These are phyloP conservation scores for Crossaster papposus DNA, from an alignment of 53 echinoderm and acorn worm genomes.

Conservation along the genomic window DNA sequence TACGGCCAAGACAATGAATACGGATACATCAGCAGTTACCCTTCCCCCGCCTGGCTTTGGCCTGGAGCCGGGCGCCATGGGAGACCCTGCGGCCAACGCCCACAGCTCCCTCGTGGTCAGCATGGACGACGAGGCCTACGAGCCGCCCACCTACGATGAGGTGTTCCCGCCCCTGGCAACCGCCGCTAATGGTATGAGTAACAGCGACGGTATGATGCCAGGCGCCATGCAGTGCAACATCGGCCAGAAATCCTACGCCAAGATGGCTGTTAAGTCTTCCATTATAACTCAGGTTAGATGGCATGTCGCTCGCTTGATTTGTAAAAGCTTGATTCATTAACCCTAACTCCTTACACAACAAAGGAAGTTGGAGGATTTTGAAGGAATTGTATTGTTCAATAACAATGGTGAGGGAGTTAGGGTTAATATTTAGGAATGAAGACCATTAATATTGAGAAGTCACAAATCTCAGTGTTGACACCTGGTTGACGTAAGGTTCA, in stretches of 20 bases:
- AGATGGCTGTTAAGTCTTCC: constrained; percentile 99
- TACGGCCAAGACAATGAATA: constrained; percentile 98
- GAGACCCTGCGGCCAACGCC: constrained; percentile 14
- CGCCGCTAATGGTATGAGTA: constrained; percentile 27
- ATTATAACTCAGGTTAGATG: constrained; percentile 93
- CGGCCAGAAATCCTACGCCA: constrained; percentile 88
- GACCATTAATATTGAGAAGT: too few relatives aligned
- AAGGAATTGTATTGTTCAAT: too few relatives aligned
- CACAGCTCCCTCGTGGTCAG: constrained; percentile 23
- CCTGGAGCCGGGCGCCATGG: constrained; percentile 29
- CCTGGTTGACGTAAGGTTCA: too few relatives aligned
- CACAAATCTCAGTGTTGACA: too few relatives aligned
- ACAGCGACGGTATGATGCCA: constrained; percentile 27
- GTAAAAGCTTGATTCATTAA: too few relatives aligned
- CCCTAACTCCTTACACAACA: too few relatives aligned
- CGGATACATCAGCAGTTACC: constrained; percentile 59
- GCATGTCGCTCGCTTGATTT: neutral
- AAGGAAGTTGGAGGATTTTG: too few relatives aligned
- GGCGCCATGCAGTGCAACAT: constrained; percentile 51
- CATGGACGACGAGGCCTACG: constrained; percentile 77
- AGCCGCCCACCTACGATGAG: constrained; percentile 90
- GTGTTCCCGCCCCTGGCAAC: constrained; percentile 84
- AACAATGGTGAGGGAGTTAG: too few relatives aligned
- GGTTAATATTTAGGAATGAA: too few relatives aligned
- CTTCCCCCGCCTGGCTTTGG: constrained; percentile 57